phyloP scores from a whole-genome alignment of 2,888 invertebrate genomes.

The Callosobruchus maculatus region DNA sequence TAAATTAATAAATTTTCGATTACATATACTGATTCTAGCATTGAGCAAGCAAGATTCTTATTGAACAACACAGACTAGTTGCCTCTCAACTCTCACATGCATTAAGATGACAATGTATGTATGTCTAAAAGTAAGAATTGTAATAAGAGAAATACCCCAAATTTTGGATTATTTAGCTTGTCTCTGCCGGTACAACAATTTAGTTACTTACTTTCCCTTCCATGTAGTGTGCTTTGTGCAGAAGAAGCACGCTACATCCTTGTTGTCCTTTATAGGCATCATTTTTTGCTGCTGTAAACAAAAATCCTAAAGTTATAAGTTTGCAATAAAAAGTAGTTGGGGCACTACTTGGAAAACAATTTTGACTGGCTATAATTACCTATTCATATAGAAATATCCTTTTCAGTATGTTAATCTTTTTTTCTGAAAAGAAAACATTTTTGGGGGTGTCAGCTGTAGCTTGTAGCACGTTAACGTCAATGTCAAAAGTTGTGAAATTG shows the following conservation, averaged over 20 bases:
- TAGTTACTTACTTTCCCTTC: conserved; percentile 89
- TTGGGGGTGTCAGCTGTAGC: conserved; percentile 27
- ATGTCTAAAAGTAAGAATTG: too few relatives aligned
- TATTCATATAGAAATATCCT: not conserved
- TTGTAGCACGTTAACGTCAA: conserved; percentile 7
- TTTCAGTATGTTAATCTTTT: not conserved
- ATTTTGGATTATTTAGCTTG: too few relatives aligned
- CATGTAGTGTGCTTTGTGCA: conserved; percentile 97
- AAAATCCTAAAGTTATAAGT: not conserved
- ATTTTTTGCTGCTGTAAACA: conserved; percentile 50
- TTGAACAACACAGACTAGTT: too few relatives aligned
- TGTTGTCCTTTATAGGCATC: conserved; percentile 86
- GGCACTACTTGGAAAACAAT: not conserved
- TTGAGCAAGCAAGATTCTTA: too few relatives aligned
- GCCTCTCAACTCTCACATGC: too few relatives aligned
- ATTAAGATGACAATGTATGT: too few relatives aligned
- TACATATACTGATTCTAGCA: too few relatives aligned
- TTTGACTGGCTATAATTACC: not conserved
- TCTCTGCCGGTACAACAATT: too few relatives aligned
- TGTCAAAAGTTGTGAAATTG: not conserved
- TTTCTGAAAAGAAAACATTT: conserved; percentile 14
- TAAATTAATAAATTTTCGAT: too few relatives aligned
- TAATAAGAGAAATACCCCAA: too few relatives aligned
- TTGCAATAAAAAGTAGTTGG: not conserved
- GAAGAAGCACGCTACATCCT: conserved; percentile 93